Base-by-base conservation (phyloP, 2,888 invertebrate species). In the Lochmaea crataegi region DNA sequence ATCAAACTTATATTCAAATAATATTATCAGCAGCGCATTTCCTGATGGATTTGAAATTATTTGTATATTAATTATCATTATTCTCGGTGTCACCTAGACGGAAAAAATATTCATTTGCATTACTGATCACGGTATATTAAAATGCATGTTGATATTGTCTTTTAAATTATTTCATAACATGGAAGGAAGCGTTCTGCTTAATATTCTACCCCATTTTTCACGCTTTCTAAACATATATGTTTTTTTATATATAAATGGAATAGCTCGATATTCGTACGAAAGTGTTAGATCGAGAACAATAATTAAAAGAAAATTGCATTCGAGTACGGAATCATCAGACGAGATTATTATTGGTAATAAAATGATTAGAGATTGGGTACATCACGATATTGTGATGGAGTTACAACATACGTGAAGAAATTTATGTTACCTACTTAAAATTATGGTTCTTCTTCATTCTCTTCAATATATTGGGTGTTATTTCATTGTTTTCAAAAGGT, bases 161-260 rank as follows among this genome's bases (percentile, higher is more conserved):
- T 5, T 32, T 32, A 32, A 32, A 9, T 45, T n/a, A 26, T 65
- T 65, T 53, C 65, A 53, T 65, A 65, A 65, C 11, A 65, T 38
- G n/a, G n/a, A 14, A 38, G 26, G 14, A 12, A 12, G 32, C 48
- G 51, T 32, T 32, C 53, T n/a, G 14, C 16, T 65, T 2, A 32
- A 51, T 12, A 65, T 22, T 38, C 18, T 68, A 68, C 58, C 58
- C 72, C 64, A 72, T 72, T 72, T 72, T 72, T 72, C 65, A 72
- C 72, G 72, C 72, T 72, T 72, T 72, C 72, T 72, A 68, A 72
- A 68, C 72, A 68, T 64, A 56, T 65, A 72, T 22, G 53, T 67
- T 60, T 53, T 51, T 51, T 14, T 48, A 22, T 22, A 45, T 65
- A 38, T 65, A 16, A 32, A 51, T 64, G 38, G 58, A 56, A 22